Evolutionary conservation across 1,140 invertebrate genomes (phyloP).

Genomic region (Reticulitermes speratus): DNA sequence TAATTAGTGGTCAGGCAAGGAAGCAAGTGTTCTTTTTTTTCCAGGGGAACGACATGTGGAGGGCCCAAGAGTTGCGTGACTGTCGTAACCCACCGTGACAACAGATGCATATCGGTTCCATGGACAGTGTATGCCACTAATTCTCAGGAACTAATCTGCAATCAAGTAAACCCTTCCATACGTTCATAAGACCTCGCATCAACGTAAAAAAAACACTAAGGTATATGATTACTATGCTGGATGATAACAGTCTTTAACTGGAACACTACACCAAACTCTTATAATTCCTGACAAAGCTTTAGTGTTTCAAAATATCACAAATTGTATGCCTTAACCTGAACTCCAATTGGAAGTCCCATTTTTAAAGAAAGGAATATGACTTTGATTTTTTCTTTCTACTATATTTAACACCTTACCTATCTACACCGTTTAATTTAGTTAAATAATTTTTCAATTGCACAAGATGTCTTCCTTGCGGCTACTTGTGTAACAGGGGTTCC

Average conservation of each 20-base stretch:
- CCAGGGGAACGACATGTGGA: background rate
- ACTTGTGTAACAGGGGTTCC: background rate
- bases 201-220: background rate
- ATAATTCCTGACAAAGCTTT: background rate
- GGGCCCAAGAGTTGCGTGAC: background rate
- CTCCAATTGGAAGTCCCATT: background rate
- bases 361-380: conserved; percentile 6
- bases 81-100: background rate
- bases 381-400: conserved; percentile 12
- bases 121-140: background rate
- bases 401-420: background rate
- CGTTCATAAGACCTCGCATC: background rate
- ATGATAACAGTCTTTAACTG: background rate
- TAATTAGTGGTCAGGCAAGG: conserved; percentile 13
- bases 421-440: conserved; percentile 16
- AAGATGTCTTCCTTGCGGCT: background rate
- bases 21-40: conserved; percentile 6
- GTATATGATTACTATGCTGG: background rate
- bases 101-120: conserved; percentile 7
- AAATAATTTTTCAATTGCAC: conserved; percentile 4
- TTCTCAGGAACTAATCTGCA: background rate
- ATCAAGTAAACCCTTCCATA: conserved; percentile 8
- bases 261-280: conserved; percentile 9
- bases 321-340: conserved; percentile 1
- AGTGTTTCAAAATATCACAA: background rate